phyloP scores from a whole-genome alignment of 2,113 vertebrate species.

The Coturnix japonica region DNA sequence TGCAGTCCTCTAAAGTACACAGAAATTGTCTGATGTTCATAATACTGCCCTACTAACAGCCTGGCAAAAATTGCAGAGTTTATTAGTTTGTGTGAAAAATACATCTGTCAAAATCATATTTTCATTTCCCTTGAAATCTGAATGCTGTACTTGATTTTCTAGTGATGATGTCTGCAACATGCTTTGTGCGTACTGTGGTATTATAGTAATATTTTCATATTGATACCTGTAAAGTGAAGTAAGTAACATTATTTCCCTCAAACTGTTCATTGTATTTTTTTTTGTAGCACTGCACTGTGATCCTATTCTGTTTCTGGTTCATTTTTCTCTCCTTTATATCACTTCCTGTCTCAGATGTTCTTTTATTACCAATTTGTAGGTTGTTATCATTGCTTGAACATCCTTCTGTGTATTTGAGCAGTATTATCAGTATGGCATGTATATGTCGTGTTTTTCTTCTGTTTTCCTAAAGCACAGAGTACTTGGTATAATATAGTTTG shows the following conservation, averaged over 20 bases:
- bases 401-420: background rate
- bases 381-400: background rate
- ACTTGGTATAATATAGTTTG: background rate
- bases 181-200: background rate
- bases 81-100: background rate
- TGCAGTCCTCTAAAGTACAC: slow-evolving; percentile 58
- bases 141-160: background rate
- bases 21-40: slow-evolving; percentile 2
- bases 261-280: background rate
- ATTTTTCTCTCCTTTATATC: background rate
- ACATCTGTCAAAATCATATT: background rate
- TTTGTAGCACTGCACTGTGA: background rate
- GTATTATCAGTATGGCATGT: background rate
- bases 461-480: background rate
- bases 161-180: background rate
- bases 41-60: background rate
- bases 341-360: background rate
- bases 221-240: background rate
- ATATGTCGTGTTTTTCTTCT: background rate
- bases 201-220: background rate
- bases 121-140: background rate
- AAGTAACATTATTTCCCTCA: background rate
- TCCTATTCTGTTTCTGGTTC: background rate
- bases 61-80: background rate
- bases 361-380: background rate